phyloP scores from a whole-genome alignment of 2,797 vertebrate genomes.

The Crenichthys baileyi region DNA sequence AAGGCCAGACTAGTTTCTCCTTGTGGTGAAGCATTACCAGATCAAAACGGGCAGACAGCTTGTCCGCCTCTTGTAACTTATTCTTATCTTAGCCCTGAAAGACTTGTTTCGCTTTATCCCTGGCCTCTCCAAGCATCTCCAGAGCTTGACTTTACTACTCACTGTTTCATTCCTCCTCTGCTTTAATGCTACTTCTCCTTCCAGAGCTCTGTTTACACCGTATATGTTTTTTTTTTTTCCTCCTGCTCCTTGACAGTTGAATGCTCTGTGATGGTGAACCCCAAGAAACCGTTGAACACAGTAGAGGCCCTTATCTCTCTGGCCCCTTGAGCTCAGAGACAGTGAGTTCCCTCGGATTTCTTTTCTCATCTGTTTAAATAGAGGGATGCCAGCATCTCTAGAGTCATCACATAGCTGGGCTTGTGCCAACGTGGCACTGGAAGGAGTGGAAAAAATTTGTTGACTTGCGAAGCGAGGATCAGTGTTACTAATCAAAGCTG shows the following conservation, averaged over 20 bases:
- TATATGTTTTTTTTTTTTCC: conserved; percentile 21
- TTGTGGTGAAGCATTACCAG: conserved; percentile 44
- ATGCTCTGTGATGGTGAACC: conserved; percentile 40
- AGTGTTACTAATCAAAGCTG: conserved; percentile 30
- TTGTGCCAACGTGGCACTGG: conserved; percentile 42
- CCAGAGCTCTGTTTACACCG: conserved; percentile 16
- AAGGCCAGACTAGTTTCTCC: conserved; percentile 42
- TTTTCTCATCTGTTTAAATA: conserved; percentile 45
- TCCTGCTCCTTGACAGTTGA: conserved; percentile 24
- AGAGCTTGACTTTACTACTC: conserved; percentile 21
- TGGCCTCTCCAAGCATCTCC: conserved; percentile 26
- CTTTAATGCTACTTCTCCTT: conserved; percentile 10
- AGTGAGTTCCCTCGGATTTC: conserved; percentile 43
- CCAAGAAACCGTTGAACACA: conserved; percentile 54
- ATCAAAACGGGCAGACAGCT: conserved; percentile 59
- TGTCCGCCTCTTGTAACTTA: conserved; percentile 40
- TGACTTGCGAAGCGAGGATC: conserved; percentile 36
- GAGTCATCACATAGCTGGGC: conserved; percentile 34
- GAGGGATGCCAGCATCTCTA: conserved; percentile 40
- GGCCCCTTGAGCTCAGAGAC: conserved; percentile 51
- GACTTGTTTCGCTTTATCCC: conserved; percentile 34
- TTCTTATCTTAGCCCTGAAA: conserved; percentile 35
- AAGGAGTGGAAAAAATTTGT: conserved; percentile 14
- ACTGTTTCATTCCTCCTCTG: conserved; percentile 16
- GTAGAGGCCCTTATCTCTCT: conserved; percentile 48